A percentile compares a stretch with the other conserved stretches of the same genome.
These are phyloP conservation scores for Corythornis cristatus DNA, from an alignment of 2,113 vertebrate genomes.

Conservation along the genomic window DNA sequence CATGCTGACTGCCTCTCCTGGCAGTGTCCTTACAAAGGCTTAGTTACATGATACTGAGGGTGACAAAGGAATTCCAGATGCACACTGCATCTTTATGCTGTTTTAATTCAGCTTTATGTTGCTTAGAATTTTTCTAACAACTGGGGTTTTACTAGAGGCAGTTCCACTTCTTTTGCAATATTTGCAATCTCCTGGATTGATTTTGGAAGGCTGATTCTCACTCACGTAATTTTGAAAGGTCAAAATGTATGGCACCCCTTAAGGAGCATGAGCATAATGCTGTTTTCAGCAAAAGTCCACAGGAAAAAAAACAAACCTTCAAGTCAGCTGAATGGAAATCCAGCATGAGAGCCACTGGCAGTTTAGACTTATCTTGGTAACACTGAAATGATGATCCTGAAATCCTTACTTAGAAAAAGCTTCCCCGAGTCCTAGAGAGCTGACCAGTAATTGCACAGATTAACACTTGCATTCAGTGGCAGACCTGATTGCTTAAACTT, in stretches of 20 bases:
- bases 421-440: neutral
- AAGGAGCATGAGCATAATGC: neutral
- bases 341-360: neutral
- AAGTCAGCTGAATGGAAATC: constrained; percentile 31
- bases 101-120: neutral
- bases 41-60: neutral
- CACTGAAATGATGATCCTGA: constrained; percentile 31
- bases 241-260: neutral
- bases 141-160: neutral
- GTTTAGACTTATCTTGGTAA: neutral
- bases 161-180: constrained; percentile 15
- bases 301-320: neutral
- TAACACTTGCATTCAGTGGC: neutral
- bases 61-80: neutral
- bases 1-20: neutral
- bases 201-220: constrained; percentile 13
- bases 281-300: constrained; percentile 48
- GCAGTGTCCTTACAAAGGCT: neutral
- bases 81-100: neutral
- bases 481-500: neutral
- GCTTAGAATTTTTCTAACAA: neutral
- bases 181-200: neutral
- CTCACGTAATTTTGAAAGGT: constrained; percentile 39
- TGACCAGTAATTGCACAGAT: constrained; percentile 42
- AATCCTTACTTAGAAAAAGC: constrained; percentile 59